A percentile compares a stretch with the other conserved stretches of the same genome.
phyloP scores from a whole-genome alignment of 2,113 vertebrate genomes.

The Tachysurus vachellii region DNA sequence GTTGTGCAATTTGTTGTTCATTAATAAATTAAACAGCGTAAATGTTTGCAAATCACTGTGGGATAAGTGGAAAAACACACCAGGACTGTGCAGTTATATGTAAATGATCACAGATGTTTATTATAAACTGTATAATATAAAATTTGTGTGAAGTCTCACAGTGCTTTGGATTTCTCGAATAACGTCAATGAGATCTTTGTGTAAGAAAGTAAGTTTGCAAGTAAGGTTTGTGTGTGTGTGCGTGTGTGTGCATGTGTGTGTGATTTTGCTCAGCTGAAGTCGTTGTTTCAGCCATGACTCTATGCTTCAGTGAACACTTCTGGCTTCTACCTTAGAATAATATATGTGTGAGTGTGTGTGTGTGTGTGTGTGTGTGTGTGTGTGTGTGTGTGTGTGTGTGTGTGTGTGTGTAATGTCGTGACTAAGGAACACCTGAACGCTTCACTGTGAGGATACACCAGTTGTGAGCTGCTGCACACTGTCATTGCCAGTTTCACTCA shows the following conservation, averaged over 20 bases:
- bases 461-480: constrained; percentile 28
- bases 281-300: background rate
- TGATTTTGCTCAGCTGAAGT: background rate
- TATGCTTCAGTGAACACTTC: background rate
- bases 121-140: background rate
- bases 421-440: constrained; percentile 20
- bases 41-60: background rate
- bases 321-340: background rate
- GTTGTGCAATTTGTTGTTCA: background rate
- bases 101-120: background rate
- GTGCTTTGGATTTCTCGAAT: background rate
- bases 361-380: background rate
- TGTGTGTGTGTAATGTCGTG: constrained; percentile 25
- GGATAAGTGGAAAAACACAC: background rate
- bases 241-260: background rate
- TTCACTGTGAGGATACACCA: background rate
- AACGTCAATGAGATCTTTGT: background rate
- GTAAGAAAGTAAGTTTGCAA: background rate
- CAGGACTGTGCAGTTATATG: background rate
- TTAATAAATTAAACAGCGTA: background rate
- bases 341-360: background rate
- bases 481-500: constrained; percentile 38
- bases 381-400: constrained; percentile 12
- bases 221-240: background rate
- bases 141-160: background rate